Evolutionary conservation across 2,113 vertebrate species (phyloP).

Genomic region (Anseranas semipalmata): DNA sequence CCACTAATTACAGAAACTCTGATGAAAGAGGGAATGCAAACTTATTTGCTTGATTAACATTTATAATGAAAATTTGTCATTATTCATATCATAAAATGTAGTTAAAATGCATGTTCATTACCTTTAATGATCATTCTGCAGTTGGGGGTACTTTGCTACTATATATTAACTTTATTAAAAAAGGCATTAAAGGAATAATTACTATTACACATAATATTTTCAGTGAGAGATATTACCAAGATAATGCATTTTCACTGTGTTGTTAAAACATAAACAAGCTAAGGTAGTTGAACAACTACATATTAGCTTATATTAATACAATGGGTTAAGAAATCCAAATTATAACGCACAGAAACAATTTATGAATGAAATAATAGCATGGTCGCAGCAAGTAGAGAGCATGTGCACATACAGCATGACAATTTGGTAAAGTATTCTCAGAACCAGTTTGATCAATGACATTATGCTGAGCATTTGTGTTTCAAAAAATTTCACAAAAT

Average conservation of each 20-base stretch:
- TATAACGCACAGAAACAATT: background rate
- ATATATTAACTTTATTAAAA: background rate
- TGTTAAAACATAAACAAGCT: background rate
- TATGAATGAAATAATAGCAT: background rate
- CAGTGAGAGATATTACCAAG: background rate
- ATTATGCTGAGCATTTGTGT: background rate
- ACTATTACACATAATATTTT: background rate
- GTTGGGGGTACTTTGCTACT: background rate
- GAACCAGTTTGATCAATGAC: background rate
- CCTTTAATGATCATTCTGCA: background rate
- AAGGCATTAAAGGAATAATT: background rate
- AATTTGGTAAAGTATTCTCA: background rate
- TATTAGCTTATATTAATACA: background rate
- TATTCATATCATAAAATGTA: background rate
- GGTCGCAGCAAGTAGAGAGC: background rate
- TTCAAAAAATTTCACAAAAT: background rate
- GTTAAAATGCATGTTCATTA: slow-evolving; percentile 14
- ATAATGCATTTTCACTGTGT: background rate
- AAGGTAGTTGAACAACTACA: background rate
- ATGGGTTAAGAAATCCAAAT: background rate
- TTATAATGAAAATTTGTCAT: slow-evolving; percentile 2
- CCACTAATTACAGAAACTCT: slow-evolving; percentile 26
- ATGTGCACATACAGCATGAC: background rate
- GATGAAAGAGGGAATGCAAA: slow-evolving; percentile 19
- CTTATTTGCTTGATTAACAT: background rate